Percentiles rank a stretch among this genome's conserved stretches.
phyloP scores from a whole-genome alignment of 1,140 invertebrate genomes.

The Meteorus sp. region DNA sequence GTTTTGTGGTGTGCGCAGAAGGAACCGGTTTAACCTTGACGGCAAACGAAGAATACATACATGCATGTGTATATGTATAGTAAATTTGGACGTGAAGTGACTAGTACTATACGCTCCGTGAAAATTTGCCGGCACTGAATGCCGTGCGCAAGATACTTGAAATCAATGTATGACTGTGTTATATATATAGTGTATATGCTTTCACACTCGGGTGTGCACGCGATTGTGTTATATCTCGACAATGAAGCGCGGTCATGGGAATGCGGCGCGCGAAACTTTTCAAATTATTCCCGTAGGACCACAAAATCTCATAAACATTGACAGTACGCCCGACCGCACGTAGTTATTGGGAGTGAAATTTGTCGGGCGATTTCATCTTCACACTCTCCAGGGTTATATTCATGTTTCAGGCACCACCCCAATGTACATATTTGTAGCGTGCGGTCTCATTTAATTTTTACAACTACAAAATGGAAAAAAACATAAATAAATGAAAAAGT shows the following conservation, averaged over 20 bases:
- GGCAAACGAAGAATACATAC: conserved; percentile 14
- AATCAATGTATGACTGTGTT: background rate
- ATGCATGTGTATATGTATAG: background rate
- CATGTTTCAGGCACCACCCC: no score
- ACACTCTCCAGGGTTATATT: conserved; percentile 8
- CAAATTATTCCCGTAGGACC: conserved; percentile 46
- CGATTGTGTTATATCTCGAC: conserved; percentile 28
- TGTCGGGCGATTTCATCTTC: conserved; percentile 34
- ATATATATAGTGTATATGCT: background rate
- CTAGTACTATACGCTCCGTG: no score
- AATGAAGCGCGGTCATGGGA: conserved; percentile 28
- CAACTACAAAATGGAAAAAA: conserved; percentile 9
- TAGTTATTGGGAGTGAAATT: conserved; percentile 51
- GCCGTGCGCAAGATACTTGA: no score
- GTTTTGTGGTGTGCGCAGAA: conserved; percentile 23
- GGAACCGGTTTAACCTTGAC: conserved; percentile 27
- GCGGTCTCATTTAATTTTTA: conserved; percentile 23
- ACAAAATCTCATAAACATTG: conserved; percentile 53
- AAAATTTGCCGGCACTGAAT: no score
- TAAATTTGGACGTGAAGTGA: no score
- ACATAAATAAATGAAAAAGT: background rate
- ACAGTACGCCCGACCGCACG: conserved; percentile 48
- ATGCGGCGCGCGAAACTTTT: conserved; percentile 35
- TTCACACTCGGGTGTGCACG: conserved; percentile 25
- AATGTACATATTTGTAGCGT: conserved; percentile 5